Base-by-base conservation (phyloP, 2,888 invertebrate species). In the Odontocerum albicorne region DNA sequence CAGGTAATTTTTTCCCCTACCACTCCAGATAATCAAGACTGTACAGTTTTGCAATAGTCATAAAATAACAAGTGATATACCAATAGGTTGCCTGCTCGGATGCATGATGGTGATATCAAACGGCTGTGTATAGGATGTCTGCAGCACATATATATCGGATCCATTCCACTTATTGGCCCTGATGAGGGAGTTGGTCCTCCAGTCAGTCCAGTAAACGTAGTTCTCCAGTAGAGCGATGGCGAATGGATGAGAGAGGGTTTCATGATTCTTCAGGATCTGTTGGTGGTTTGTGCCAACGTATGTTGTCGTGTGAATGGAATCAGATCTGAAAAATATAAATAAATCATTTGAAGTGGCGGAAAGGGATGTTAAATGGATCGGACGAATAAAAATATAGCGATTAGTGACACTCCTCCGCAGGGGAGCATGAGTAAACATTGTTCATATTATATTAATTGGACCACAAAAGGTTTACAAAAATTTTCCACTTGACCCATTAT, bases 121-220 rank as follows among this genome's bases (percentile, higher is more conserved):
- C 0, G 95, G 95, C 70, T 95, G 94, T 2, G 90, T 87, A 59
- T 88, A 81, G 8, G 92, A 90, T 62, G 88, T 79, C 70, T 92
- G 91, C 63, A 95, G 83, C 12, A 90, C 84, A 55, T 83, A 78
- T 2, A 92, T 86, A 69, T 89, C 85, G 16, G 84, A 82, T 56
- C 88, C 91, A 70, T 87, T 87, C 87, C 90, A 93, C 74, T 95
- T 95, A 74, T 90, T 90, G 21, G 93, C 92, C 66, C 89, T 78
- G 63, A 91, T 86, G 2, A 96, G 89, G 59, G 90, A 87, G 69
- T 91, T 92, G 51, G 87, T 87, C 61, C 92, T 81, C 96, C 96
- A 95, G 74, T 96, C 95, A 0, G 93, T 94, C 93, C 94, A 96
- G 75, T 92, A 96, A 8, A 95, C 86, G 71, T 88, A 86, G 66